Conservation (phyloP, 1,140 invertebrate genomes). For the Diachasmimorpha longicaudata region DNA sequence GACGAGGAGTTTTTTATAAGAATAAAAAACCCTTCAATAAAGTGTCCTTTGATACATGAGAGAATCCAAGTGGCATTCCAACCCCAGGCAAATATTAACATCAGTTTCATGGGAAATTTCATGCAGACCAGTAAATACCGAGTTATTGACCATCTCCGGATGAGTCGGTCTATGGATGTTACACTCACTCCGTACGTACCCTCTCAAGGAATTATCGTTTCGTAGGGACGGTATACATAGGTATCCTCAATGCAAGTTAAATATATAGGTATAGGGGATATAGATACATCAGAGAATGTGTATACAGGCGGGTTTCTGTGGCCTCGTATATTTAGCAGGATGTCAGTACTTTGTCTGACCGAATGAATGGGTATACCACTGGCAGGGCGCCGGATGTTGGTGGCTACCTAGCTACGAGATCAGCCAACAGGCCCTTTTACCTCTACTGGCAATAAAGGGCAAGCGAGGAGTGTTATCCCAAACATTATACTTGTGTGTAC, state of each 20-base stretch:
- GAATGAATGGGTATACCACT: constrained; percentile 44
- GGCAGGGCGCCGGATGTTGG: constrained; percentile 29
- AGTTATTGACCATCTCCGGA: constrained; percentile 3
- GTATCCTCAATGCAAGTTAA: neutral
- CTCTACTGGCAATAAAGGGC: constrained; percentile 22
- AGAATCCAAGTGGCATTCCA: neutral
- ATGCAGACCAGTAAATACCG: neutral
- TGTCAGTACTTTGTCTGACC: constrained; percentile 51
- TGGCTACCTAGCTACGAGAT: constrained; percentile 21
- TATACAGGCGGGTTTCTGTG: constrained; percentile 15
- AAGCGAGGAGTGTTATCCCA: neutral
- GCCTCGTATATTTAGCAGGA: constrained; percentile 48
- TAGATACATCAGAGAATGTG: constrained; percentile 12
- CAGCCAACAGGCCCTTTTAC: constrained; percentile 2
- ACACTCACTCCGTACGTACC: constrained; percentile 12
- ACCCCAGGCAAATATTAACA: neutral
- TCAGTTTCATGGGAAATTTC: neutral
- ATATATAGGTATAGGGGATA: constrained; percentile 12
- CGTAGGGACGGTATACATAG: neutral
- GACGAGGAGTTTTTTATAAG: no score
- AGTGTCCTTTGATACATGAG: neutral
- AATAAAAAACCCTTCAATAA: neutral
- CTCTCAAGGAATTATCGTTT: constrained; percentile 11
- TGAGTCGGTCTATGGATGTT: constrained; percentile 5
- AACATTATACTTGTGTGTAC: neutral